phyloP scores from a whole-genome alignment of 1,140 invertebrate genomes.

The Sipha flava region DNA sequence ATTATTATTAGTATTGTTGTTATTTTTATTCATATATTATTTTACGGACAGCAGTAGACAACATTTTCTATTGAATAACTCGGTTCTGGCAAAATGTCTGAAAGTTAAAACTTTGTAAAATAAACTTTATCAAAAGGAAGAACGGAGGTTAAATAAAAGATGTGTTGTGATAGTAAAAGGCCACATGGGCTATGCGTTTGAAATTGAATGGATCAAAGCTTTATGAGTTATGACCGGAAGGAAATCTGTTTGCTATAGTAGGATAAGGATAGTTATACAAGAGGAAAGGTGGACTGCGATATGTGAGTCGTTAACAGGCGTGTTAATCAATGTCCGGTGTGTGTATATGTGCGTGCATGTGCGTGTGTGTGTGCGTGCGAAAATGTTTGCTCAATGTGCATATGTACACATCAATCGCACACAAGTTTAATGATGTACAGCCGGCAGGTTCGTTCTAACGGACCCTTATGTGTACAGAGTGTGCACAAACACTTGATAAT shows the following conservation, averaged over 20 bases:
- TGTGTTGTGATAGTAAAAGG: not conserved
- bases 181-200: not conserved
- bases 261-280: too few relatives aligned
- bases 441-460: not conserved
- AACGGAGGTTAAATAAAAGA: not conserved
- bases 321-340: conserved; percentile 20
- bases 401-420: conserved; percentile 15
- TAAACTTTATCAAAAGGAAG: not conserved
- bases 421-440: not conserved
- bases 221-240: conserved; percentile 30
- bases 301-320: conserved; percentile 1
- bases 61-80: too few relatives aligned
- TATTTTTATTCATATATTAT: too few relatives aligned
- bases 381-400: not conserved
- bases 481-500: too few relatives aligned
- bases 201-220: not conserved
- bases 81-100: too few relatives aligned
- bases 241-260: not conserved
- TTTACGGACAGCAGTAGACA: too few relatives aligned
- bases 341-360: not conserved
- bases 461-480: too few relatives aligned
- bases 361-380: not conserved
- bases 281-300: not conserved
- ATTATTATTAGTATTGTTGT: too few relatives aligned
- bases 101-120: not conserved